Evolutionary conservation across 2,113 vertebrate genomes (phyloP).

Genomic region (Toxotes chatareus): DNA sequence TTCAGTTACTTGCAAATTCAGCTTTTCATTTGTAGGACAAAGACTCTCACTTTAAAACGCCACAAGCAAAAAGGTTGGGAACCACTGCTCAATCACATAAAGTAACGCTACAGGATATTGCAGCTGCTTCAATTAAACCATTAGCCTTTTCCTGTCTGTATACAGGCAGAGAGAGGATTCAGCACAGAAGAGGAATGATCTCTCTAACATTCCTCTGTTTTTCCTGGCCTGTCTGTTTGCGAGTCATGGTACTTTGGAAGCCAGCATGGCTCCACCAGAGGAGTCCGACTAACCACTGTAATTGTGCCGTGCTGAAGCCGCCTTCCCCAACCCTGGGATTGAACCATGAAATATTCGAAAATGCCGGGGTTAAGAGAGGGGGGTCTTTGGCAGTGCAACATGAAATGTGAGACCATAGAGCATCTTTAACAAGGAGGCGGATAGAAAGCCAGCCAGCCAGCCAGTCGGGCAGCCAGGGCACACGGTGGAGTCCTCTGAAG

Average conservation of each 20-base stretch:
- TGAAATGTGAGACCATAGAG: slow-evolving; percentile 76
- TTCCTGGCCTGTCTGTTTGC: slow-evolving; percentile 77
- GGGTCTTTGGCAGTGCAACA: slow-evolving; percentile 67
- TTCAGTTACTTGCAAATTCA: slow-evolving; percentile 21
- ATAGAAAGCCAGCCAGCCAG: slow-evolving; percentile 52
- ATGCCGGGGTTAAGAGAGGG: slow-evolving; percentile 76
- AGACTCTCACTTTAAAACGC: neutral
- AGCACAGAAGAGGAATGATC: slow-evolving; percentile 46
- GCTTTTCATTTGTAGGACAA: slow-evolving; percentile 25
- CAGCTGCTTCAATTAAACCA: slow-evolving; percentile 43
- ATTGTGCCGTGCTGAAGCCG: slow-evolving; percentile 70
- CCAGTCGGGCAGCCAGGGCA: slow-evolving; percentile 52
- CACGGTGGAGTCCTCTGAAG: slow-evolving; percentile 65
- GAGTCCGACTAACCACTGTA: slow-evolving; percentile 83
- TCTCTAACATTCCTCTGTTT: slow-evolving; percentile 75
- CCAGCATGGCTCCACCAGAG: slow-evolving; percentile 75
- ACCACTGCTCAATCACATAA: slow-evolving; percentile 34
- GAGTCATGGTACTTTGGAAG: slow-evolving; percentile 70
- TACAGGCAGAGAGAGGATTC: slow-evolving; percentile 25
- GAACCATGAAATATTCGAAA: slow-evolving; percentile 83
- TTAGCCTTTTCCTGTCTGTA: slow-evolving; percentile 29
- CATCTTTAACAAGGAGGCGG: slow-evolving; percentile 75
- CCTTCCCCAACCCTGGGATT: slow-evolving; percentile 76
- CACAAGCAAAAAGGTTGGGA: slow-evolving; percentile 18
- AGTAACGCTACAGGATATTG: slow-evolving; percentile 20